Conservation (phyloP, 2,888 invertebrate genomes). For the Amphipyra berbera region DNA sequence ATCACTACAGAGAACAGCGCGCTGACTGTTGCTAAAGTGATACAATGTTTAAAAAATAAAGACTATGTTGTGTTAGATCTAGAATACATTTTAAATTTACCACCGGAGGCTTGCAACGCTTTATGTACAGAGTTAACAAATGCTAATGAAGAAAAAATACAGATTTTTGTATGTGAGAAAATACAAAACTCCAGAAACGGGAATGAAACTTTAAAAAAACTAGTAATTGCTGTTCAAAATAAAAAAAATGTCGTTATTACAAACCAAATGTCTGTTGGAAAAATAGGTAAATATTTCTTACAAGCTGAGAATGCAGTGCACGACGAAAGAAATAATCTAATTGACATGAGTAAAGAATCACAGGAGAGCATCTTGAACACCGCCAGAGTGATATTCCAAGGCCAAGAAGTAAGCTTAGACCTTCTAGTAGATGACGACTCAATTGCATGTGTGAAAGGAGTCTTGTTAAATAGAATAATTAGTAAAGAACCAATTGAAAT, state of each 20-base stretch:
- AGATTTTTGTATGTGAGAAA: conserved; percentile 23
- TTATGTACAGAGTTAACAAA: conserved; percentile 17
- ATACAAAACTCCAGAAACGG: conserved; percentile 3
- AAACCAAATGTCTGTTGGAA: not conserved
- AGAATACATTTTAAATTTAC: conserved; percentile 29
- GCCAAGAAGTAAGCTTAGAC: conserved; percentile 12
- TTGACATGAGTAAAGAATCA: conserved; percentile 13
- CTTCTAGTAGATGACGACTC: conserved; percentile 17
- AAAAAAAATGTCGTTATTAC: conserved; percentile 20
- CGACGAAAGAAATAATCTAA: conserved; percentile 7
- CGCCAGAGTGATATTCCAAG: conserved; percentile 25
- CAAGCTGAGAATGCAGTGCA: not conserved
- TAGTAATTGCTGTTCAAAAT: conserved; percentile 2
- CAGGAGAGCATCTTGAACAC: conserved; percentile 11
- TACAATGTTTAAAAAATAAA: conserved; percentile 20
- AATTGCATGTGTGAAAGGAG: conserved; percentile 14
- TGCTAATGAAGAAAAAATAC: conserved; percentile 1
- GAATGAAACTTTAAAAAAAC: conserved; percentile 6
- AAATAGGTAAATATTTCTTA: conserved; percentile 16
- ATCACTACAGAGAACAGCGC: conserved; percentile 22
- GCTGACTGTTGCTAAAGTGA: conserved; percentile 36
- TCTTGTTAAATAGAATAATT: conserved; percentile 17
- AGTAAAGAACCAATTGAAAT: conserved; percentile 12
- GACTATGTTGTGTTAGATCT: conserved; percentile 25
- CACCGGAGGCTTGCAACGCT: conserved; percentile 5